A percentile compares a stretch with the other conserved stretches of the same genome.
These are phyloP conservation scores for Lasioglossum pauxillum DNA, from an alignment of 2,888 invertebrate genomes.

Conservation along the genomic window DNA sequence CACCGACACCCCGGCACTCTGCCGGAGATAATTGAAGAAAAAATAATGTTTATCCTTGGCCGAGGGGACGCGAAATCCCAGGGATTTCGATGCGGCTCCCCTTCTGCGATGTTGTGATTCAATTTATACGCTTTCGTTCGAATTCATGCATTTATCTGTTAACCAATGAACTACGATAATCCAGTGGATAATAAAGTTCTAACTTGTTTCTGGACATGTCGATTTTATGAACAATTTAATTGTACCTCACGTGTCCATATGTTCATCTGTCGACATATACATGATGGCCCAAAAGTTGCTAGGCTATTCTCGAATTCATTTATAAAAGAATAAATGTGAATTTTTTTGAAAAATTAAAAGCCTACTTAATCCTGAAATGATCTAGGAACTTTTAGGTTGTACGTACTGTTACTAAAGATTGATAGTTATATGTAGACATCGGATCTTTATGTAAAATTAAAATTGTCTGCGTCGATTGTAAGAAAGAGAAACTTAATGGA, in stretches of 20 bases:
- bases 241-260: neutral
- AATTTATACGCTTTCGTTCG: slow-evolving; percentile 15
- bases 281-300: neutral
- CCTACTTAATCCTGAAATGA: neutral
- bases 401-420: too few species aligned
- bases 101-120: slow-evolving; percentile 17
- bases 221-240: neutral
- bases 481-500: too few species aligned
- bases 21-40: slow-evolving; percentile 39
- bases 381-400: too few species aligned
- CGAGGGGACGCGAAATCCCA: slow-evolving; percentile 25
- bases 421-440: too few species aligned
- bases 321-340: neutral
- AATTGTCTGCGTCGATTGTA: too few species aligned
- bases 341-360: neutral
- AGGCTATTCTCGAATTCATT: neutral
- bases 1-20: neutral
- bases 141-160: neutral
- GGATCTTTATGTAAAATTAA: too few species aligned
- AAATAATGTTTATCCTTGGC: slow-evolving; percentile 37
- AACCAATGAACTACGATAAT: neutral
- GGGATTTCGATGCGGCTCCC: slow-evolving; percentile 3
- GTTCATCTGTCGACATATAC: neutral
- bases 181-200: neutral
- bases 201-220: neutral